These are phyloP conservation scores for Spea multiplicata DNA, from an alignment of 2,113 vertebrate species.

Conservation along the genomic window DNA sequence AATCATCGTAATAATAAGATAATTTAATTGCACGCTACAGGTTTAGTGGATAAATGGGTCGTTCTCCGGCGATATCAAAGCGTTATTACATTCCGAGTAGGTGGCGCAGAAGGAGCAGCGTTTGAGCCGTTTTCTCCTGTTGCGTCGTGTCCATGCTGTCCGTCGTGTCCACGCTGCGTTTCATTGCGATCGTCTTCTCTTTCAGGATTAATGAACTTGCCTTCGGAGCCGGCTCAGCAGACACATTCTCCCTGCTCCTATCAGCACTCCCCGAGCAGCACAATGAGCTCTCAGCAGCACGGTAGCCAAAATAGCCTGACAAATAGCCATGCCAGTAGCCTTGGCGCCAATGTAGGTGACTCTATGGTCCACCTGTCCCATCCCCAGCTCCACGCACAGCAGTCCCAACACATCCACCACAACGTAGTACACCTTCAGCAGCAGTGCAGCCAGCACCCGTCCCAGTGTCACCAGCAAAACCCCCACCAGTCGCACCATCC, in stretches of 20 bases:
- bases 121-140: no score
- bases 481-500: slow-evolving; percentile 69
- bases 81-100: no score
- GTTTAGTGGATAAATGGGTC: no score
- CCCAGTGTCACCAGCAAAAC: slow-evolving; percentile 66
- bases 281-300: slow-evolving; percentile 80
- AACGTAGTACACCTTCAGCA: slow-evolving; percentile 58
- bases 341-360: slow-evolving; percentile 55
- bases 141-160: no score
- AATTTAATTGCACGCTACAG: no score
- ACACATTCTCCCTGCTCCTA: slow-evolving; percentile 87
- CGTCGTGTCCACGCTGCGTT: no score
- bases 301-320: slow-evolving; percentile 69
- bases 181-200: background rate
- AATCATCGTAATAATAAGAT: no score
- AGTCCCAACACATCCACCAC: slow-evolving; percentile 64
- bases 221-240: slow-evolving; percentile 75
- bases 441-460: slow-evolving; percentile 60
- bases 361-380: slow-evolving; percentile 77
- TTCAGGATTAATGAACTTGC: slow-evolving; percentile 77
- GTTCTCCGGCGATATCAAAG: no score
- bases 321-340: slow-evolving; percentile 63
- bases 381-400: slow-evolving; percentile 70
- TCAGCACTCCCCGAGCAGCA: slow-evolving; percentile 77
- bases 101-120: no score